Evolutionary conservation across 2,888 invertebrate genomes (phyloP), one percentile per base, ranked within the genome.

Genomic region (Leucozona laternaria): DNA sequence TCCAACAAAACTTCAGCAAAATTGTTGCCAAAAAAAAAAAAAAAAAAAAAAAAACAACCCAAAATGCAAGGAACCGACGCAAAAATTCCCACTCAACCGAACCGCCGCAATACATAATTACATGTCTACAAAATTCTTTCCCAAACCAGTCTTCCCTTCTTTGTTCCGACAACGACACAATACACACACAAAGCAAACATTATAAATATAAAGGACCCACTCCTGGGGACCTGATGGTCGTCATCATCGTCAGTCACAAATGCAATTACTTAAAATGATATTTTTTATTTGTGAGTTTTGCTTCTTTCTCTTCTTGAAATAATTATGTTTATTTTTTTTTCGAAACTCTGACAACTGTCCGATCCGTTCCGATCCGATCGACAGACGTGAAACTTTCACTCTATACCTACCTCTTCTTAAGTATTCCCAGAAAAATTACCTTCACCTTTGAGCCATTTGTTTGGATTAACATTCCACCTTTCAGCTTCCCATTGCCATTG

Each of bases 381-480:
- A 57, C 7, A 15, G 48, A 66, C 40, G 77, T 53, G 81, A 40
- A 86, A 86, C 86, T 86, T 86, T 86, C 86, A 86, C 86, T 86
- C 64, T 8, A 79, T n/a, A 45, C 45, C 53, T 53, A 53, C 25
- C 15, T 62, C n/a, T 4, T 5, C 25, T 15, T 11, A 62, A 62
- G 81, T 85, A 81, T 85, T 81, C 77, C 77, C 85, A 86, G 82
- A 82, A 86, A 82, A 86, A 82, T 82, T 86, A 86, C 86, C 86
- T 86, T 82, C 86, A 86, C 86, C 86, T 86, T 82, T 82, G 78
- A 71, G 86, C 82, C 82, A 86, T 86, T 86, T 86, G 86, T 82
- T 86, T 86, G 82, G 82, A 78, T 86, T 86, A 82, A 82, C 86
- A 82, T 82, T 82, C 82, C 86, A 86, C 78, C 86, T 82, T 79